Conservation (phyloP, 2,797 vertebrate genomes). For the Labeo calbasu region DNA sequence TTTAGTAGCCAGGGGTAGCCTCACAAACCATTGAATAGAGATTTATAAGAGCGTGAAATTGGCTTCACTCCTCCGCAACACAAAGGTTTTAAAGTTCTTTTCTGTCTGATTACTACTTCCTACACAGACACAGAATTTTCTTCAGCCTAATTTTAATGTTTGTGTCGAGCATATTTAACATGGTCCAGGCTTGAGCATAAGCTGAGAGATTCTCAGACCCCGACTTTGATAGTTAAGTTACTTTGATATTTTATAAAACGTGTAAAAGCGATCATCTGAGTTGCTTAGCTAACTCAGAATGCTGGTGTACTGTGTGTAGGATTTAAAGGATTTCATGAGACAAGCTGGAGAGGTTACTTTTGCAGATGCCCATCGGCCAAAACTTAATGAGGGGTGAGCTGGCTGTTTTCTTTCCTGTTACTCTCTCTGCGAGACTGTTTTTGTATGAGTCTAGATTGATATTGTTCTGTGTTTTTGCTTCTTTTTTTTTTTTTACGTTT, state of each 20-base stretch:
- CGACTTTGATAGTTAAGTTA: slow-evolving; percentile 54
- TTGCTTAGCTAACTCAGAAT: background rate
- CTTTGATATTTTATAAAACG: slow-evolving; percentile 7
- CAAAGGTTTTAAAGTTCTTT: background rate
- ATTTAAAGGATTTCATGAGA: slow-evolving; percentile 99
- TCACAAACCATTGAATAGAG: background rate
- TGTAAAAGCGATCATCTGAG: background rate
- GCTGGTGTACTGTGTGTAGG: slow-evolving; percentile 81
- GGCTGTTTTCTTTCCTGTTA: background rate
- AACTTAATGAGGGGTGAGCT: slow-evolving; percentile 94
- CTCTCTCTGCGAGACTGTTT: background rate
- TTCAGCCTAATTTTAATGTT: background rate
- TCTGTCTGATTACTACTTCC: background rate
- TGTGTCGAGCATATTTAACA: background rate
- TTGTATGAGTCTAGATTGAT: background rate
- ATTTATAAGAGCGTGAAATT: background rate
- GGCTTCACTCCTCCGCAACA: background rate
- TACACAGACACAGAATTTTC: background rate
- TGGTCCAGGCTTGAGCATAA: slow-evolving; percentile 4
- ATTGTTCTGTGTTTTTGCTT: background rate
- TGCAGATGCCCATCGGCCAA: slow-evolving; percentile 95
- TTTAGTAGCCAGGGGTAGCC: background rate
- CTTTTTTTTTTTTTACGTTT: background rate
- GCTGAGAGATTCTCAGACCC: slow-evolving; percentile 71
- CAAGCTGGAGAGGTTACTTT: slow-evolving; percentile 99